phyloP scores from a whole-genome alignment of 2,888 invertebrate species.

The Diploptera punctata region DNA sequence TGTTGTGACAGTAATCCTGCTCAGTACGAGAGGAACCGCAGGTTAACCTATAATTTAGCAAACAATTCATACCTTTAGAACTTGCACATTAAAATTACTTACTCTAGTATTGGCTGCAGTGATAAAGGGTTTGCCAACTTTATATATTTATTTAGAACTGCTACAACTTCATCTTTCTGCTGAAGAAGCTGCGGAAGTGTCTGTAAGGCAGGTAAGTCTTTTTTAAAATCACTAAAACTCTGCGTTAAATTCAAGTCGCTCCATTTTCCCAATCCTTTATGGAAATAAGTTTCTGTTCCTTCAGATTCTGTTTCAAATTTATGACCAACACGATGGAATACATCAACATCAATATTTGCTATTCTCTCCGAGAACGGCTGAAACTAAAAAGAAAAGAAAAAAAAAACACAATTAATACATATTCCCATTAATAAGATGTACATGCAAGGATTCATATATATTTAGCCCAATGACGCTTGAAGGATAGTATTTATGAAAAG shows the following conservation, averaged over 20 bases:
- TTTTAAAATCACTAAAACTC: slow-evolving; percentile 78
- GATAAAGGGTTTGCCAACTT: slow-evolving; percentile 73
- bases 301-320: slow-evolving; percentile 70
- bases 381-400: slow-evolving; percentile 68
- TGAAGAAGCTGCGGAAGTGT: slow-evolving; percentile 86
- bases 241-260: slow-evolving; percentile 85
- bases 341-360: slow-evolving; percentile 83
- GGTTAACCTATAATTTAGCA: no score
- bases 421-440: no score
- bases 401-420: slow-evolving; percentile 35
- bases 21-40: no score
- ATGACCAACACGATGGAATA: slow-evolving; percentile 84
- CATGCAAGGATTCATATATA: no score
- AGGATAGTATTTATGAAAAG: no score
- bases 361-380: slow-evolving; percentile 88
- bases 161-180: slow-evolving; percentile 77
- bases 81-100: no score
- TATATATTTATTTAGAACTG: slow-evolving; percentile 75
- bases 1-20: no score
- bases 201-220: slow-evolving; percentile 72
- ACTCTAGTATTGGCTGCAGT: slow-evolving; percentile 86
- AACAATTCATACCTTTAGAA: no score
- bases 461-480: no score
- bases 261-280: slow-evolving; percentile 87
- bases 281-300: slow-evolving; percentile 81